A percentile compares a stretch with the other conserved stretches of the same genome.
Evolutionary conservation across 37 sponge, comb jelly and placozoan genomes (phyloP).

Genomic region (Hexactinellida sp.): DNA sequence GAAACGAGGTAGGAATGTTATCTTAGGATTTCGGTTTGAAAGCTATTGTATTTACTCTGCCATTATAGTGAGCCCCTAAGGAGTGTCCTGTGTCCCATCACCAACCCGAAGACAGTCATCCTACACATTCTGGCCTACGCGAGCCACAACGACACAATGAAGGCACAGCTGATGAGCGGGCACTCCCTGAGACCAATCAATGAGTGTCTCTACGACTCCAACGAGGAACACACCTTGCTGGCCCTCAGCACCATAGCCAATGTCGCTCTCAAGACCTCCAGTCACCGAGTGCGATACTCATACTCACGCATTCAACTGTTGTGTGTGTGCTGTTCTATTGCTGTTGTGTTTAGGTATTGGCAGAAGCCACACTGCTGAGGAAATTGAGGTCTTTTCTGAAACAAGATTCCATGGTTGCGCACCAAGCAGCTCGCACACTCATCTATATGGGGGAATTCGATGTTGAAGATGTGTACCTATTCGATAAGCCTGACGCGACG

Average conservation of each 20-base stretch:
- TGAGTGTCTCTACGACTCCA: constrained; percentile 2
- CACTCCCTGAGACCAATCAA: not conserved
- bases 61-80: not conserved
- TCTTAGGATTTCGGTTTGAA: not conserved
- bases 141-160: not conserved
- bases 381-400: constrained; percentile 17
- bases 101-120: not conserved
- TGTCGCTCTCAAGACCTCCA: not conserved
- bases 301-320: too few relatives aligned
- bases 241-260: not conserved
- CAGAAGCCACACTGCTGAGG: not conserved
- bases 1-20: not conserved
- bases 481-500: not conserved
- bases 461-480: constrained; percentile 19
- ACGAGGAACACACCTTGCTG: not conserved
- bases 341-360: not conserved
- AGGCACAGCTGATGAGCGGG: not conserved
- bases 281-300: not conserved
- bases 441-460: constrained; percentile 58
- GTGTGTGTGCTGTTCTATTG: not conserved
- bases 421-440: constrained; percentile 45
- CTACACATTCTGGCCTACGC: not conserved
- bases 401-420: constrained; percentile 14
- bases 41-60: too few relatives aligned
- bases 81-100: not conserved